Evolutionary conservation across 2,113 vertebrate genomes (phyloP).

Genomic region (Dipodomys spectabilis): DNA sequence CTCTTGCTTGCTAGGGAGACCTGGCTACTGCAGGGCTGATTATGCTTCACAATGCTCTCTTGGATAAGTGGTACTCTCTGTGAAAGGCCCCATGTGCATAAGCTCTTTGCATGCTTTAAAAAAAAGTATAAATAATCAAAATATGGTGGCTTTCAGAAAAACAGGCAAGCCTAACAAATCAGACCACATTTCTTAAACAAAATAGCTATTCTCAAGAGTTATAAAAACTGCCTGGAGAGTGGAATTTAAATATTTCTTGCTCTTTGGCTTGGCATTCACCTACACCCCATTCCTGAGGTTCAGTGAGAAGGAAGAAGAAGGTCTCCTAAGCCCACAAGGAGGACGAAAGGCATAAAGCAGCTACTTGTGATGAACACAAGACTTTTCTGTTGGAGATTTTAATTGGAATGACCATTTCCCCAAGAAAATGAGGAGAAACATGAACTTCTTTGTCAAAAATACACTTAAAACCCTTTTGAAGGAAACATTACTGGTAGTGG

Average conservation of each 20-base stretch:
- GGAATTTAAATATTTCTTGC: conserved; percentile 51
- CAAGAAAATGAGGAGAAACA: conserved; percentile 24
- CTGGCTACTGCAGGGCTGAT: not conserved
- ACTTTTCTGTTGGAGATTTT: conserved; percentile 53
- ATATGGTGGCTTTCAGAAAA: not conserved
- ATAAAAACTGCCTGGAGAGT: conserved; percentile 31
- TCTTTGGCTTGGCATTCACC: conserved; percentile 62
- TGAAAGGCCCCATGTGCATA: not conserved
- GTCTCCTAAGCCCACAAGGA: not conserved
- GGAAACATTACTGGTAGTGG: not conserved
- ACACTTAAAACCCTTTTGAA: not conserved
- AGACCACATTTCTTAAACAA: conserved; percentile 57
- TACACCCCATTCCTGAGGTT: conserved; percentile 68
- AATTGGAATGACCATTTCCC: conserved; percentile 2
- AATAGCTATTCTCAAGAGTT: conserved; percentile 13
- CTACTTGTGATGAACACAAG: conserved; percentile 64
- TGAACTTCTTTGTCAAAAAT: not conserved
- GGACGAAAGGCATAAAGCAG: conserved; percentile 28
- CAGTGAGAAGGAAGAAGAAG: conserved; percentile 58
- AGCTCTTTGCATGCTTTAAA: conserved; percentile 21
- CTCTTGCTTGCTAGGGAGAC: not conserved
- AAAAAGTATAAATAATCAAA: conserved; percentile 44
- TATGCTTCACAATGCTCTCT: not conserved
- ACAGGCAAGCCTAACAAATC: conserved; percentile 35
- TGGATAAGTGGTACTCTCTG: not conserved